Percentiles rank a stretch among this genome's conserved stretches.
Evolutionary conservation across 2,797 vertebrate genomes (phyloP).

Genomic region (Sitta carolinensis): DNA sequence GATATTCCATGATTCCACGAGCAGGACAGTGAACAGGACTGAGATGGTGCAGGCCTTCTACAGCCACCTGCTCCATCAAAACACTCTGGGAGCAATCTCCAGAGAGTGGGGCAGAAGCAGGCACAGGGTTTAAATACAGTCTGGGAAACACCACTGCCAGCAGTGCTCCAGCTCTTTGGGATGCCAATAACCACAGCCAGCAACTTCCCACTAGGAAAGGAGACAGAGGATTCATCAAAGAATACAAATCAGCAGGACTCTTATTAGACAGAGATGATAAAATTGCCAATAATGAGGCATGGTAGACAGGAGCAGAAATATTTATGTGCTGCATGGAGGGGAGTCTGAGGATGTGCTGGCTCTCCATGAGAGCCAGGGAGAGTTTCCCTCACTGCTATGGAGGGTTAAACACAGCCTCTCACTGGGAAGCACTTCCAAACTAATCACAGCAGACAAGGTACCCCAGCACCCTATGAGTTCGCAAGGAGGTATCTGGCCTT

Average conservation of each 20-base stretch:
- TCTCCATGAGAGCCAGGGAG: fast-evolving
- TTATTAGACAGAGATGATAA: conserved; percentile 8
- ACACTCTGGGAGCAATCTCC: fast-evolving
- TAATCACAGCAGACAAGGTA: background rate
- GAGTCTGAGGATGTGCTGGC: background rate
- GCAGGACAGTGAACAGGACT: background rate
- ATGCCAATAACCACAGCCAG: background rate
- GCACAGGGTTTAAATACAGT: background rate
- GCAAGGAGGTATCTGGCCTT: background rate
- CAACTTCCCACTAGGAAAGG: background rate
- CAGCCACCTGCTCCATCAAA: background rate
- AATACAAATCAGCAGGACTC: background rate
- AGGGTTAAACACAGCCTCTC: background rate
- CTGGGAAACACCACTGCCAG: background rate
- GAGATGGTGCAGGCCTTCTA: background rate
- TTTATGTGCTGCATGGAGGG: background rate
- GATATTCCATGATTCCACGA: background rate
- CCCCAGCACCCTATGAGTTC: background rate
- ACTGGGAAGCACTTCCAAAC: background rate
- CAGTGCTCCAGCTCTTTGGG: background rate
- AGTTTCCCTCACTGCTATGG: background rate
- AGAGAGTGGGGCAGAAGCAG: background rate
- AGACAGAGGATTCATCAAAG: conserved; percentile 4
- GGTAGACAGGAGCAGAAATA: conserved; percentile 14
- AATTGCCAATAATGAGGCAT: conserved; percentile 28